Base-by-base conservation (phyloP, 2,888 invertebrate genomes). In the Deroplatys truncata region DNA sequence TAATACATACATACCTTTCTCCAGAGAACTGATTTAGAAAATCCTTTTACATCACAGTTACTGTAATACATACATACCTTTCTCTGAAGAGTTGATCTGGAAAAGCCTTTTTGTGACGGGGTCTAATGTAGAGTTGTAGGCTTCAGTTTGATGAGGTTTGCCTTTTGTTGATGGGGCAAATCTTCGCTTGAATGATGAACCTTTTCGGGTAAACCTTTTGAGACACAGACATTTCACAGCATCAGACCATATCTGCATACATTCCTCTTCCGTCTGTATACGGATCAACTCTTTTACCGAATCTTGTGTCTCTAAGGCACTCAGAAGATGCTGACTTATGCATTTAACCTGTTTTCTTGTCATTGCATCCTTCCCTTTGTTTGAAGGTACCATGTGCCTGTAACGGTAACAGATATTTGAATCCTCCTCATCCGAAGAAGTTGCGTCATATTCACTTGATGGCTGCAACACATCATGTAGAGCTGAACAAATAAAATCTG, bases 221-320 rank as follows among this genome's bases (percentile, higher is more conserved):
- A 95, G 94, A 92, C 97, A 97, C n/a, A 94, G 92, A 91, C 97
- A 97, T 72, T 94, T 94, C 0, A 93, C 93, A 29, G 95, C 94
- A 86, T 92, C 93, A 31, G 94, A 93, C 97, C 96, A 97, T 10
- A 95, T 93, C 88, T 94, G 94, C 0, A 94, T 92, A 91, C 95
- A 96, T 84, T 95, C 95, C 2, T 93, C 93, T 91, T 96, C 96
- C 0, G 95, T 95, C 89, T 94, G 93, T 0, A 95, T 93, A 10
- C 94, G 94, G 89, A 94, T 94, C 0, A 91, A 91, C 56, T 91
- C 91, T 28, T 91, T 91, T 29, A 94, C 94, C 0, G 93, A 84
- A 16, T 89, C 83, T 28, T 35, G 49, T 15, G 84, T 88, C 20
- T 84, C 85, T 87, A 94, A 92, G 91, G 92, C 92, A 56, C 91